Conservation (phyloP, 2,888 invertebrate species). For the Campoplex capitator region DNA sequence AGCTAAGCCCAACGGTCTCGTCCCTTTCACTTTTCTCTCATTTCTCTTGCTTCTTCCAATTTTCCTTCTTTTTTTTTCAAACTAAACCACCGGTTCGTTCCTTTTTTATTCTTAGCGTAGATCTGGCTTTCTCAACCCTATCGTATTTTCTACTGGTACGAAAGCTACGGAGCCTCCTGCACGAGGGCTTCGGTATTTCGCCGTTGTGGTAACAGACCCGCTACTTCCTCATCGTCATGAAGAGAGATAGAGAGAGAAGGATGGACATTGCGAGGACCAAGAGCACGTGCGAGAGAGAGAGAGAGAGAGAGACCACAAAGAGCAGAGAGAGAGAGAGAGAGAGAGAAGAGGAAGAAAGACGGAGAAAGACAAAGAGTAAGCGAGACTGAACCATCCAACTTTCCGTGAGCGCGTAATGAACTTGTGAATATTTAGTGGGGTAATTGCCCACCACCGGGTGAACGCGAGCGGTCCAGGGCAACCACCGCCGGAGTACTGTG, state of each 20-base stretch:
- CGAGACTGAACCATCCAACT: constrained; percentile 69
- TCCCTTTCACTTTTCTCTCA: background rate
- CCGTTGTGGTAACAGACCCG: constrained; percentile 42
- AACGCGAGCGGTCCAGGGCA: constrained; percentile 63
- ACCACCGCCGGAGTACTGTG: constrained; percentile 24
- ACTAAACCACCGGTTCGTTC: background rate
- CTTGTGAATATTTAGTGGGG: constrained; percentile 84
- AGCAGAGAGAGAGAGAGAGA: constrained; percentile 68
- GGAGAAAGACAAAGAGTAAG: constrained; percentile 62
- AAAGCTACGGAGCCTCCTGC: constrained; percentile 41
- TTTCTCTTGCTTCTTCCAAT: background rate
- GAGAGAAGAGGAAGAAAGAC: constrained; percentile 62
- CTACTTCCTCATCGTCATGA: constrained; percentile 46
- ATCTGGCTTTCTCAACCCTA: constrained; percentile 38
- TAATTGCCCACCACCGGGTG: constrained; percentile 81
- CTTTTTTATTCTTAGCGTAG: constrained; percentile 3
- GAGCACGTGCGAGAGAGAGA: constrained; percentile 55
- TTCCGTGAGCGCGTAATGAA: constrained; percentile 75
- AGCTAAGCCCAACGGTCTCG: background rate
- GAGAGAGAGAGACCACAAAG: constrained; percentile 58
- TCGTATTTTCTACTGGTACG: constrained; percentile 31
- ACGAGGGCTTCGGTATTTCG: constrained; percentile 34
- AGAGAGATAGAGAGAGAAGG: constrained; percentile 65
- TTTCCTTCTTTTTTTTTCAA: background rate
- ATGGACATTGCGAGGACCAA: constrained; percentile 38